A percentile compares a stretch with the other conserved stretches of the same genome.
Conservation (phyloP, 2,797 vertebrate genomes). For the Todus mexicanus region DNA sequence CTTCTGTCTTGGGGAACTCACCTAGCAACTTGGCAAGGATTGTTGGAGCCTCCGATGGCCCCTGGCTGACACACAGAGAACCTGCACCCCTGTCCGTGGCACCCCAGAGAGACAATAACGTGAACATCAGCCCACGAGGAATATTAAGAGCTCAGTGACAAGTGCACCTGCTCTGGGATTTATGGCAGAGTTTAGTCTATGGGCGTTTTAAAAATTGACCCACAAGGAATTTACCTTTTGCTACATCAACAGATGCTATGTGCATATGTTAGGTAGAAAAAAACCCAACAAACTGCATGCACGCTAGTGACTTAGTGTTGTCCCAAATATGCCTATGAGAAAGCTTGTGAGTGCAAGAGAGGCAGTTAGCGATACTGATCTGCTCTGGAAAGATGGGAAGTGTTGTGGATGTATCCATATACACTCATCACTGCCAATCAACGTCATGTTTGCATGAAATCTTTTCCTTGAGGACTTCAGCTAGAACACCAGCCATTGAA, state of each 20-base stretch:
- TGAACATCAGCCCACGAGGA: not conserved
- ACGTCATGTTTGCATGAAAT: fast-evolving
- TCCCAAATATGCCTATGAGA: not conserved
- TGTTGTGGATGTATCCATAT: not conserved
- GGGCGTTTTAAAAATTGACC: not conserved
- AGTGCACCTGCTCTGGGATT: not conserved
- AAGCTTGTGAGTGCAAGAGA: not conserved
- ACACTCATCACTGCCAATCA: not conserved
- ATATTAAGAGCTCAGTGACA: not conserved
- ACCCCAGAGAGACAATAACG: not conserved
- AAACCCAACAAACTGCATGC: not conserved
- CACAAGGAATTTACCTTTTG: not conserved
- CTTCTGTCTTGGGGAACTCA: not conserved
- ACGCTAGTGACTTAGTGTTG: not conserved
- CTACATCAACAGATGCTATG: not conserved
- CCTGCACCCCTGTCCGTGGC: too few species aligned
- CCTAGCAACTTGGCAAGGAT: not conserved
- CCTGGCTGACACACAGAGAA: fast-evolving
- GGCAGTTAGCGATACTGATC: not conserved
- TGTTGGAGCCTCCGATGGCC: not conserved
- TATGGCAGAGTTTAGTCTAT: not conserved
- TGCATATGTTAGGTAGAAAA: not conserved
- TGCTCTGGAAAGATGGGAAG: not conserved
- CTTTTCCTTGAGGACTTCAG: not conserved
- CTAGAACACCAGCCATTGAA: not conserved